phyloP scores from a whole-genome alignment of 2,888 invertebrate species.

The Sympetrum striolatum region DNA sequence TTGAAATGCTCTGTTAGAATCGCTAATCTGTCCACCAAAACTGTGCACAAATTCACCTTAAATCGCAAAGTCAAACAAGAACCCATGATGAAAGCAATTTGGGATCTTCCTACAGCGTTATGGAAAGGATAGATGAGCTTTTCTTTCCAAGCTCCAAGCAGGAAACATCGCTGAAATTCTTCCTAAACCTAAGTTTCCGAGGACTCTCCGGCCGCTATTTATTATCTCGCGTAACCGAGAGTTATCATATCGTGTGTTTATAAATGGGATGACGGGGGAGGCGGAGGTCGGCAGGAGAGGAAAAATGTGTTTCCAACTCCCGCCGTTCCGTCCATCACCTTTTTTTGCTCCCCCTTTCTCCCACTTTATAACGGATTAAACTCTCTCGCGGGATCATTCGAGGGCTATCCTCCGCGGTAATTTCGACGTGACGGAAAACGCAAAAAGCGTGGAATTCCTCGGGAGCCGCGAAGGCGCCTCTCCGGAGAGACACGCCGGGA shows the following conservation, averaged over 20 bases:
- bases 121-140: no score
- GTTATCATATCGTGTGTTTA: not conserved
- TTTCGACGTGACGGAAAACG: not conserved
- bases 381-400: not conserved
- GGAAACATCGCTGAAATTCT: no score
- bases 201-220: not conserved
- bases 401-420: not conserved
- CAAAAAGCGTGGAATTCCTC: conserved; percentile 33
- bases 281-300: not conserved
- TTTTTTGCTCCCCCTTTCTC: not conserved
- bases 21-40: no score
- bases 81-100: no score
- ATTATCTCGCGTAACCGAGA: not conserved
- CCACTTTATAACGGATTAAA: not conserved
- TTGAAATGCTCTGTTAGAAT: no score
- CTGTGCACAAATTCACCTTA: no score
- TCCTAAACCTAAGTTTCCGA: no score
- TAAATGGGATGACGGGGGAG: not conserved
- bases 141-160: no score
- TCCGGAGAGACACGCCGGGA: conserved; percentile 23
- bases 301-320: not conserved
- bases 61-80: no score
- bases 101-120: no score
- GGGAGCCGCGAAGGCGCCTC: conserved; percentile 29
- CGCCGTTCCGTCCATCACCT: not conserved